These are phyloP conservation scores for Tipula unca DNA, from an alignment of 2,888 invertebrate species.

Conservation along the genomic window DNA sequence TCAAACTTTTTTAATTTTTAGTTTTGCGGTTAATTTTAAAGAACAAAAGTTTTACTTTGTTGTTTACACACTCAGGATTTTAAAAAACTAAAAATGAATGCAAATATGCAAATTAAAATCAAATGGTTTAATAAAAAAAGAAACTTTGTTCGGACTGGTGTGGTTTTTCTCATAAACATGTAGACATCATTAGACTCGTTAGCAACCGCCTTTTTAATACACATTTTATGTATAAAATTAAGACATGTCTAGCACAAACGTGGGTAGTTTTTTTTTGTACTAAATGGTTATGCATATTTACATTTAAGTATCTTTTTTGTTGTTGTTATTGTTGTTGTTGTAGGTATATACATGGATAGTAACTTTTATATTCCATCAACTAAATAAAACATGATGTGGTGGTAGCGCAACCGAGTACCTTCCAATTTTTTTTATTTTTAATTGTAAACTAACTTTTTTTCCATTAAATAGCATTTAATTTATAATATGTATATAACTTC, in stretches of 20 bases:
- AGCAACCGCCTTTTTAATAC: background rate
- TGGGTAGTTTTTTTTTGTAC: background rate
- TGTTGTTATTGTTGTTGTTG: background rate
- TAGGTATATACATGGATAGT: too few species aligned
- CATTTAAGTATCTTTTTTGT: background rate
- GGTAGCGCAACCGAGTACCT: background rate
- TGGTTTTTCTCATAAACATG: background rate
- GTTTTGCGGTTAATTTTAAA: background rate
- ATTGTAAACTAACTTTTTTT: background rate
- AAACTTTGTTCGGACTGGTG: background rate
- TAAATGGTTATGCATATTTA: background rate
- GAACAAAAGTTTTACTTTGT: background rate
- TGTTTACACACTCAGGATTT: background rate
- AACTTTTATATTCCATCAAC: background rate
- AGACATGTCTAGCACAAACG: background rate
- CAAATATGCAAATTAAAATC: background rate
- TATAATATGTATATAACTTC: background rate
- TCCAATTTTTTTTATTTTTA: background rate
- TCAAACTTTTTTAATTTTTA: slow-evolving; percentile 3
- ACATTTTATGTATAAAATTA: background rate
- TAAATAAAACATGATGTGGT: background rate
- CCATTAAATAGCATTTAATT: background rate
- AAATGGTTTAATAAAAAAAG: background rate
- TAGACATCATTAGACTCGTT: background rate
- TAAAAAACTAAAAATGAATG: background rate